Conservation (phyloP, 2,888 invertebrate species). For the Netelia melanura region DNA sequence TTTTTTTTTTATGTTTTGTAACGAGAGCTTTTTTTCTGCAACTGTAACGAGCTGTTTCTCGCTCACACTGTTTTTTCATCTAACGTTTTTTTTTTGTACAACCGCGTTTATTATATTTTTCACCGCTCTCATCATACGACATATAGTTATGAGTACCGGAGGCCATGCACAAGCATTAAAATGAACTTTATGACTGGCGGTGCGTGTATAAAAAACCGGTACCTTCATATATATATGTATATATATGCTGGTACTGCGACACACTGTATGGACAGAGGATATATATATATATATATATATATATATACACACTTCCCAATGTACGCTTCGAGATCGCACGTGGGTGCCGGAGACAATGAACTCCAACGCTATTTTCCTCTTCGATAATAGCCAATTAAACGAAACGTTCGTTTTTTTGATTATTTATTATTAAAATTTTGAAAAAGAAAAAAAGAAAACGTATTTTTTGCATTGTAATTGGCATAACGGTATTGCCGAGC, state of each 20-base stretch:
- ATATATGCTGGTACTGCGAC: not conserved
- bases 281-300: not conserved
- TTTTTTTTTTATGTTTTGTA: not conserved
- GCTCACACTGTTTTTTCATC: slow-evolving; percentile 13
- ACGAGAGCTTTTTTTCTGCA: not conserved
- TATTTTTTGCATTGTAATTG: slow-evolving; percentile 54
- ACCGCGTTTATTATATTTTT: not conserved
- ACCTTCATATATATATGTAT: not conserved
- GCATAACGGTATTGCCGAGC: slow-evolving; percentile 53
- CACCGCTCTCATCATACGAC: not conserved
- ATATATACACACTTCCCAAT: slow-evolving; percentile 2
- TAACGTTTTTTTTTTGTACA: slow-evolving; percentile 24
- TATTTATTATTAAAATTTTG: slow-evolving; percentile 21
- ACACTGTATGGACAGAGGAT: not conserved
- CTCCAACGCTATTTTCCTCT: slow-evolving; percentile 52
- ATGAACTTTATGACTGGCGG: slow-evolving; percentile 19
- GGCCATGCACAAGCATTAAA: not conserved
- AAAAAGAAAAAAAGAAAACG: not conserved
- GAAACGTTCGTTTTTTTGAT: slow-evolving; percentile 34
- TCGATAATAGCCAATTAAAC: slow-evolving; percentile 66
- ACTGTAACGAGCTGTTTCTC: not conserved
- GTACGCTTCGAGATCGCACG: slow-evolving; percentile 61
- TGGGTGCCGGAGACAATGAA: slow-evolving; percentile 65
- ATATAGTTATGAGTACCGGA: not conserved
- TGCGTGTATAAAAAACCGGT: slow-evolving; percentile 29